Conservation (phyloP, 2,797 vertebrate genomes). For the Pagetopsis macropterus region DNA sequence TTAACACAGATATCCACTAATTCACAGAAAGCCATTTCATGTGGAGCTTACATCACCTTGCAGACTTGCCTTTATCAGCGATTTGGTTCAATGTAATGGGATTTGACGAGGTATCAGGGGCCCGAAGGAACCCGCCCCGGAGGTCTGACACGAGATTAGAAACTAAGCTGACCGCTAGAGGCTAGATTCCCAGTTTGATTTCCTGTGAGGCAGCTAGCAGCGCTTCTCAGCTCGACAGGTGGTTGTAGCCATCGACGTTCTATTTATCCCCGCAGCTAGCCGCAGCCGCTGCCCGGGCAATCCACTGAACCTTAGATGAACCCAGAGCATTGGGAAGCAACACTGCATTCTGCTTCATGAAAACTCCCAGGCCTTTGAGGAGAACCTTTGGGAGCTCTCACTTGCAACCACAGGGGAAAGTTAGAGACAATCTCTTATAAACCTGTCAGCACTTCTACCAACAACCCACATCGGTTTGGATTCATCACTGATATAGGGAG, state of each 20-base stretch:
- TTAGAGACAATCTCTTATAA: slow-evolving; percentile 2
- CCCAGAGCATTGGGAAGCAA: slow-evolving; percentile 13
- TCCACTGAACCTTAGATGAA: slow-evolving; percentile 44
- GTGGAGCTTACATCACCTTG: background rate
- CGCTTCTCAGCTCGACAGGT: slow-evolving; percentile 19
- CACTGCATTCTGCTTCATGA: background rate
- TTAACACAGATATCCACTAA: slow-evolving; percentile 11
- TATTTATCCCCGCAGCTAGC: slow-evolving; percentile 38
- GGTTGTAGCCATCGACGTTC: slow-evolving; percentile 16
- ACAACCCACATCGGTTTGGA: background rate
- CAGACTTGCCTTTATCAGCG: slow-evolving; percentile 21
- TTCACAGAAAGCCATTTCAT: slow-evolving; percentile 28
- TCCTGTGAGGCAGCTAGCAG: slow-evolving; percentile 10
- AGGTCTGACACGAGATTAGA: slow-evolving; percentile 30
- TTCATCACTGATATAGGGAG: background rate
- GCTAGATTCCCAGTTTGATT: slow-evolving; percentile 19
- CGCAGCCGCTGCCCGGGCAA: slow-evolving; percentile 20
- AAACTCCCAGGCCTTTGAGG: slow-evolving; percentile 11
- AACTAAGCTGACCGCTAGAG: slow-evolving; percentile 4
- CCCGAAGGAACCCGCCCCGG: background rate
- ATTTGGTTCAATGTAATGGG: slow-evolving; percentile 18
- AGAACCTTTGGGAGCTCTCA: slow-evolving; percentile 4
- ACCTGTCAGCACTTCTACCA: background rate
- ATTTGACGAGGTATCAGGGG: slow-evolving; percentile 24
- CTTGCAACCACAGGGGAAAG: slow-evolving; percentile 4